Base-by-base conservation (phyloP, 1,140 invertebrate species). In the Drosophila ambigua region DNA sequence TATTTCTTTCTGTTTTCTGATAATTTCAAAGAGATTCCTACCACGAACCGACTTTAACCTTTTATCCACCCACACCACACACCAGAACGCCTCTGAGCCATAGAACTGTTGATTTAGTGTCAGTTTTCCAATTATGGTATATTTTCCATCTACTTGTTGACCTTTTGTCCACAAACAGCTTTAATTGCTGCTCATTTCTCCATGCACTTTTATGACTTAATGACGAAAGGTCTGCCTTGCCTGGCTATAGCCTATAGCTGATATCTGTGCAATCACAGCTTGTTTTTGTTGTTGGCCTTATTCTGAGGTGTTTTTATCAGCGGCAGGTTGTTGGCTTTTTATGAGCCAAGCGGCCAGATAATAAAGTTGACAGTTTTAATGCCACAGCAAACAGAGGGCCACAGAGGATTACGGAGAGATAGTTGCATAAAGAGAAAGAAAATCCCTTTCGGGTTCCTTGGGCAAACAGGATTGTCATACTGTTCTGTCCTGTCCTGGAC, bases 281-380 rank as follows among this genome's bases (percentile, higher is more conserved):
- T 24, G 39, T 2, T 31, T 8, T 50, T 41, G 39, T 59, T 16
- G 13, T 16, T 26, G 9, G 13, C 16, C 44, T 72, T 58, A 53
- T 48, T 43, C 20, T 13, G 31, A 15, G 55, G 26, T 60, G 43
- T 39, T 26, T 39, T 85, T 84, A 84, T 79, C 80, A 76, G 69
- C 39, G 5, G 8, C 67, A 69, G 58, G 52, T 74, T 73, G 53
- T 82, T 78, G 79, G 46, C 43, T 77, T 66, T 76, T 83, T 83
- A 78, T 53, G 68, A 69, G 73, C 41, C 45, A 15, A 15, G n/a
- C 43, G 9, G 15, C 4, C 62, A 78, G 78, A 87, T 85, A 87
- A 63, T 65, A 78, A 78, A 85, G 78, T 82, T 75, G 74, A 88
- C 83, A 82, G 72, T 65, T 55, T 77, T 73, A 81, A 77, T 73